Evolutionary conservation across 2,888 invertebrate genomes (phyloP).

Genomic region (Octodonta nipae): DNA sequence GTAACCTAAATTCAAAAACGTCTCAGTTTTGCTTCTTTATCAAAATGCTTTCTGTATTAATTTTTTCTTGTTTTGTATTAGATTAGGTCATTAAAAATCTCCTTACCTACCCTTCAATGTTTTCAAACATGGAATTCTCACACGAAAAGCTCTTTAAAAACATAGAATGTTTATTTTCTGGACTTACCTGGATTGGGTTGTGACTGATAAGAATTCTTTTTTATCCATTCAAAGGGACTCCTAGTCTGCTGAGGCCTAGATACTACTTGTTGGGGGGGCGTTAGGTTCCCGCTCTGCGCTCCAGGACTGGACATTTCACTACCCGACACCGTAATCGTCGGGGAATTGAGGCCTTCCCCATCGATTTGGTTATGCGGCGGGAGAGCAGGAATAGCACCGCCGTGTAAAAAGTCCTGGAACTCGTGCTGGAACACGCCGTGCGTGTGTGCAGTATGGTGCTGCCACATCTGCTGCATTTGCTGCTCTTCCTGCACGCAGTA

Average conservation of each 20-base stretch:
- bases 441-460: constrained; percentile 35
- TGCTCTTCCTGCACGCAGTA: constrained; percentile 34
- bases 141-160: no score
- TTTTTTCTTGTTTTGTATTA: no score
- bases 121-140: no score
- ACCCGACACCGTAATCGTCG: constrained; percentile 45
- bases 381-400: constrained; percentile 36
- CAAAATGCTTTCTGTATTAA: no score
- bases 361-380: constrained; percentile 17
- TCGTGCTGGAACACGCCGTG: constrained; percentile 37
- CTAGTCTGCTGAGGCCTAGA: constrained; percentile 56
- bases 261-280: constrained; percentile 22
- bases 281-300: constrained; percentile 29
- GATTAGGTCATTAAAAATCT: no score
- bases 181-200: constrained; percentile 74
- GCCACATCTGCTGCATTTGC: constrained; percentile 34
- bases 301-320: constrained; percentile 51
- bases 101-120: no score
- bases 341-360: constrained; percentile 30
- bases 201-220: constrained; percentile 71
- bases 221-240: constrained; percentile 86
- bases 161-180: no score
- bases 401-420: constrained; percentile 31
- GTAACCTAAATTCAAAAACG: no score
- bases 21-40: no score